Conservation (phyloP, 1,140 invertebrate genomes). For the Penaeus indicus region DNA sequence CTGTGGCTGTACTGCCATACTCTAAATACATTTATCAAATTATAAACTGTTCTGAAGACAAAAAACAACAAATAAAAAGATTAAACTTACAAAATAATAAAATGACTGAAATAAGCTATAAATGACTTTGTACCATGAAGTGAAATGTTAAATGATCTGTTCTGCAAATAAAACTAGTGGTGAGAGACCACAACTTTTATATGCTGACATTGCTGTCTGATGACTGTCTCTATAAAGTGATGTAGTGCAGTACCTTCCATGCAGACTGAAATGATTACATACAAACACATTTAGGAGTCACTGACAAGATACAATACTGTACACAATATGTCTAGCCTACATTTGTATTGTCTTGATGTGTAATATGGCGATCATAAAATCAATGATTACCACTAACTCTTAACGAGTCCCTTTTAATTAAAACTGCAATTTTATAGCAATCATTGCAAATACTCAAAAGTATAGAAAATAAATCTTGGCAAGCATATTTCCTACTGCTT, state of each 20-base stretch:
- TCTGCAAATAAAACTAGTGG: slow-evolving; percentile 6
- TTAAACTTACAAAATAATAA: slow-evolving; percentile 42
- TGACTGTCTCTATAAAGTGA: not conserved
- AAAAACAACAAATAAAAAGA: slow-evolving; percentile 29
- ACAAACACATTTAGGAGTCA: no score
- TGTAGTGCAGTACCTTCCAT: slow-evolving; percentile 43
- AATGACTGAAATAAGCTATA: slow-evolving; percentile 38
- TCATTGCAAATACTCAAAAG: no score
- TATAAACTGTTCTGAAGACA: slow-evolving; percentile 27
- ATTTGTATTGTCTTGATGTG: no score
- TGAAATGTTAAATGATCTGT: slow-evolving; percentile 40
- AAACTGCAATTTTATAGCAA: no score
- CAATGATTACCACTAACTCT: no score
- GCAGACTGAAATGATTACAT: slow-evolving; percentile 33
- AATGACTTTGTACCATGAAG: slow-evolving; percentile 58
- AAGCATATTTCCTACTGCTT: no score
- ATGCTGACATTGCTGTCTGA: slow-evolving; percentile 29
- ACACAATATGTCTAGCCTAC: no score
- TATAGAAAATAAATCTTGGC: no score
- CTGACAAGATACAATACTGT: no score
- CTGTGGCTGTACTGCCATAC: slow-evolving; percentile 27
- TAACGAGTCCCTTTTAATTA: no score
- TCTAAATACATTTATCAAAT: slow-evolving; percentile 32
- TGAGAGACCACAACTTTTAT: not conserved
- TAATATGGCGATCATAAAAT: no score